These are phyloP conservation scores for Gopherus evgoodei DNA, from an alignment of 2,113 vertebrate genomes.

Conservation along the genomic window DNA sequence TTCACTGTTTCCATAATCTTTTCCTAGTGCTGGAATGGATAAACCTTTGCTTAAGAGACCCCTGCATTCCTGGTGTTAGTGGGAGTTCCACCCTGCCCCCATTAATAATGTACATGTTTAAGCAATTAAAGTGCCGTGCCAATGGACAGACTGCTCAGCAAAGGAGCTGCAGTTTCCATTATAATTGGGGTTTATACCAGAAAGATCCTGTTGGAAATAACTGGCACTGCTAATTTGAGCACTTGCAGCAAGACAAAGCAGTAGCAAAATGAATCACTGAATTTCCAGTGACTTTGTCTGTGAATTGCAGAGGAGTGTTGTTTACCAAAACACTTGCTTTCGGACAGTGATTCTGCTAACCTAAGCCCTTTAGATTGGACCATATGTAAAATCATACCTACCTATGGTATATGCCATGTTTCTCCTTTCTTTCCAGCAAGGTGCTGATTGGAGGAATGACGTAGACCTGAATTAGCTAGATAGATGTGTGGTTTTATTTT, in stretches of 20 bases:
- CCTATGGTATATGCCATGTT: slow-evolving; percentile 78
- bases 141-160: neutral
- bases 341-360: slow-evolving; percentile 28
- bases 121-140: neutral
- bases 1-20: neutral
- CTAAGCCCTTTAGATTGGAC: slow-evolving; percentile 52
- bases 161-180: neutral
- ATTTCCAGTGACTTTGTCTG: slow-evolving; percentile 9
- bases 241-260: slow-evolving; percentile 72
- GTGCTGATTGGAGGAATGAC: slow-evolving; percentile 78
- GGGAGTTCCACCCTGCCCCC: neutral
- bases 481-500: slow-evolving; percentile 66
- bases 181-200: neutral
- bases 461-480: slow-evolving; percentile 76
- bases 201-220: neutral
- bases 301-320: slow-evolving; percentile 66
- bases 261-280: slow-evolving; percentile 55
- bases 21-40: neutral
- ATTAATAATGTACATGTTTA: neutral
- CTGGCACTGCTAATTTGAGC: slow-evolving; percentile 22
- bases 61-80: neutral
- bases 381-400: slow-evolving; percentile 74
- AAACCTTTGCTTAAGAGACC: neutral
- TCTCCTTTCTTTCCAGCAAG: slow-evolving; percentile 80
- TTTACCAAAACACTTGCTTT: slow-evolving; percentile 65